Percentiles rank a stretch among this genome's conserved stretches.
phyloP scores from a whole-genome alignment of 2,888 invertebrate species.

The Thymelicus acteon region DNA sequence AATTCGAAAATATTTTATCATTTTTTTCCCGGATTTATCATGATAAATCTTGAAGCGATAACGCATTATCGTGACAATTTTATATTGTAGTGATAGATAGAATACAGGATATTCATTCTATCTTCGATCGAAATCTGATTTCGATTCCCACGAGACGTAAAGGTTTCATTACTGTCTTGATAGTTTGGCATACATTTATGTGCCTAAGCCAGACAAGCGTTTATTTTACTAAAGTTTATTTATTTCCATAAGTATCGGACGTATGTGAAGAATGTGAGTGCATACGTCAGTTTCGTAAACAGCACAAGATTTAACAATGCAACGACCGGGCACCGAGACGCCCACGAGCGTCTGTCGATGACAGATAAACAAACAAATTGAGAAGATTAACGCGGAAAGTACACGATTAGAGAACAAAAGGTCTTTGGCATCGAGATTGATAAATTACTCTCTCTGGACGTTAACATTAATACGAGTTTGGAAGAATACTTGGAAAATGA shows the following conservation, averaged over 20 bases:
- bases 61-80: no score
- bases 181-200: no score
- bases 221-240: neutral
- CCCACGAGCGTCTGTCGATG: conserved; percentile 40
- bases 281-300: conserved; percentile 32
- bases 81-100: no score
- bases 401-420: conserved; percentile 38
- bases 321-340: conserved; percentile 28
- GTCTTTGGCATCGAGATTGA: neutral
- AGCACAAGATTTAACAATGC: conserved; percentile 39
- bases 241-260: neutral
- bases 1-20: no score
- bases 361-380: conserved; percentile 45
- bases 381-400: conserved; percentile 31
- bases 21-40: no score
- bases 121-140: no score
- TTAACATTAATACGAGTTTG: neutral
- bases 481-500: no score
- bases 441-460: neutral
- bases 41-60: no score
- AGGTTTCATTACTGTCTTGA: no score
- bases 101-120: no score
- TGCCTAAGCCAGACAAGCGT: neutral
- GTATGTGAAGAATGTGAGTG: conserved; percentile 19
- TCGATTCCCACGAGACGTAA: no score